These are phyloP conservation scores for Toxostoma redivivum DNA, from an alignment of 2,113 vertebrate genomes.

Conservation along the genomic window DNA sequence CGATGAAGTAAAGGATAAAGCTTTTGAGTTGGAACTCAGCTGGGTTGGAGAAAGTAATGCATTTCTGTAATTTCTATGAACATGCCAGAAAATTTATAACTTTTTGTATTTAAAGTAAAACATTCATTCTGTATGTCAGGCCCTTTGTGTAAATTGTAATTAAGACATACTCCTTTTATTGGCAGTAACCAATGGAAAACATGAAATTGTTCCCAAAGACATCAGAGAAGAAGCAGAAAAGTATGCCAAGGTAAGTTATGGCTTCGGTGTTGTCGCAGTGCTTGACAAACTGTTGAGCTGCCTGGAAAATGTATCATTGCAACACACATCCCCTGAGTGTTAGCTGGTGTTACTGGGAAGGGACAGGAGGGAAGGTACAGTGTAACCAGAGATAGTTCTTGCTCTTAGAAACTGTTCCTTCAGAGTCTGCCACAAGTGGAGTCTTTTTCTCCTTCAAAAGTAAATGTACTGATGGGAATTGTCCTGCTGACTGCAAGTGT, in stretches of 20 bases:
- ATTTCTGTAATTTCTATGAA: background rate
- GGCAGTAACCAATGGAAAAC: constrained; percentile 93
- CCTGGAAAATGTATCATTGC: background rate
- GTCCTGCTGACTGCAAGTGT: background rate
- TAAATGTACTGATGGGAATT: background rate
- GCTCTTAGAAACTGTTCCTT: background rate
- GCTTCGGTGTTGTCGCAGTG: background rate
- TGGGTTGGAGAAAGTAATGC: constrained; percentile 96
- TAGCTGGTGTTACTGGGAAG: background rate
- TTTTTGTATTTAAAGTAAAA: background rate
- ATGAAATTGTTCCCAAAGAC: constrained; percentile 94
- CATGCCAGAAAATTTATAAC: rapidly evolving
- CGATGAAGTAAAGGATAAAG: constrained; percentile 98
- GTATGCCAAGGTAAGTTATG: constrained; percentile 89
- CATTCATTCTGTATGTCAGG: background rate
- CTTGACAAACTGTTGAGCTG: background rate
- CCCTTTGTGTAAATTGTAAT: background rate
- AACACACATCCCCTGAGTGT: rapidly evolving
- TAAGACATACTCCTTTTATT: background rate
- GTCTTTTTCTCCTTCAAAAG: background rate
- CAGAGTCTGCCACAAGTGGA: background rate
- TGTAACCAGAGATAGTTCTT: background rate
- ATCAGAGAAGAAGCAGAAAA: constrained; percentile 96
- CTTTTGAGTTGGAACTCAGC: constrained; percentile 97
- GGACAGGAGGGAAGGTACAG: background rate